These are phyloP conservation scores for Piaya cayana DNA, from an alignment of 2,113 vertebrate species.

Conservation along the genomic window DNA sequence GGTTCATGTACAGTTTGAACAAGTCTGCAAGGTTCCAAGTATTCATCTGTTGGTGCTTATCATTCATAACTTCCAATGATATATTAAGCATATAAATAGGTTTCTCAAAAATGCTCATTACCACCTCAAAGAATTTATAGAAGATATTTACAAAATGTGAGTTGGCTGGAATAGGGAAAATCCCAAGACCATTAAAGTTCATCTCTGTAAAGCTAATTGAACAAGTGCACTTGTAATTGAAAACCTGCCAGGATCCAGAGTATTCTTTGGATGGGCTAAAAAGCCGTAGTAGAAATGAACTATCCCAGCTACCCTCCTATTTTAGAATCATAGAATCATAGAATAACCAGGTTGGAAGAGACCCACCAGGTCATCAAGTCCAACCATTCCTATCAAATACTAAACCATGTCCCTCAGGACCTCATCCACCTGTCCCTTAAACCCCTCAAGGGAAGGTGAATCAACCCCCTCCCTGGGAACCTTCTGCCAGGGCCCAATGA, in stretches of 20 bases:
- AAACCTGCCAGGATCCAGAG: not conserved
- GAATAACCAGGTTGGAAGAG: too few relatives aligned
- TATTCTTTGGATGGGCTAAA: not conserved
- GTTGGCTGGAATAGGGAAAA: not conserved
- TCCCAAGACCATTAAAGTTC: not conserved
- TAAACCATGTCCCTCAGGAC: too few relatives aligned
- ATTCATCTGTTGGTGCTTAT: not conserved
- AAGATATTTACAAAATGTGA: not conserved
- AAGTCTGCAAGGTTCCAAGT: not conserved
- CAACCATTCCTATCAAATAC: too few relatives aligned
- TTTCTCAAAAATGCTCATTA: not conserved
- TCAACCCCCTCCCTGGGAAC: too few relatives aligned
- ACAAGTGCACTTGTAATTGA: not conserved
- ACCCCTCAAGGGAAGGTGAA: too few relatives aligned
- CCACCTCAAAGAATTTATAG: not conserved
- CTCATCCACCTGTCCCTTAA: too few relatives aligned
- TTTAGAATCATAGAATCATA: too few relatives aligned
- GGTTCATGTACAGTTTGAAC: not conserved
- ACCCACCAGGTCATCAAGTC: too few relatives aligned
- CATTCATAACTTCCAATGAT: not conserved
- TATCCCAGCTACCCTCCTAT: not conserved
- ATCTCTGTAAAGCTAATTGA: not conserved
- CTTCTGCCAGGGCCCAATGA: too few relatives aligned
- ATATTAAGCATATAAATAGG: not conserved
- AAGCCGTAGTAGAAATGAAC: not conserved